Conservation (phyloP, 2,888 invertebrate genomes). For the Drosophila borealis region DNA sequence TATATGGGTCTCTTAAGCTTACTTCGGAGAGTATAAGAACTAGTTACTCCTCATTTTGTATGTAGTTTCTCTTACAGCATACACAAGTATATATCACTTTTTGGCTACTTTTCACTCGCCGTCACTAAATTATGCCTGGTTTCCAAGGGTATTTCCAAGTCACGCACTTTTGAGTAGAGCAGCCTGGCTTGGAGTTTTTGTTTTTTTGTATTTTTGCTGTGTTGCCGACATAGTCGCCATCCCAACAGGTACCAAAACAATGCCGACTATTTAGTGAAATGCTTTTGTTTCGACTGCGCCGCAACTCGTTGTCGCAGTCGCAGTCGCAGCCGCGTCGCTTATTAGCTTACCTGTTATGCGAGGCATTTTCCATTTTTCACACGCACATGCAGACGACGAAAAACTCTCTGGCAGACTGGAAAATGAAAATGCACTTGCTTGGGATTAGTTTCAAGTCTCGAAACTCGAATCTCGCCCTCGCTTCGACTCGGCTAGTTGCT, state of each 20-base stretch:
- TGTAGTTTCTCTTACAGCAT: too few relatives aligned
- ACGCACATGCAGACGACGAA: conserved; percentile 56
- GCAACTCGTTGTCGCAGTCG: conserved; percentile 18
- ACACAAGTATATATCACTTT: too few relatives aligned
- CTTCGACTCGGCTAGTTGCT: background rate
- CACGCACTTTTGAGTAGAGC: too few relatives aligned
- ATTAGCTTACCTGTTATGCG: conserved; percentile 76
- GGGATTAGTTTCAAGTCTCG: conserved; percentile 55
- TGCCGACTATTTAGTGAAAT: conserved; percentile 74
- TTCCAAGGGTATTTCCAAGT: too few relatives aligned
- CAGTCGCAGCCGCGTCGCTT: conserved; percentile 42
- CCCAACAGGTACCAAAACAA: conserved; percentile 64
- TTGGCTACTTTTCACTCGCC: too few relatives aligned
- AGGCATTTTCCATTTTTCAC: conserved; percentile 72
- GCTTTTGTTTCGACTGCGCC: conserved; percentile 58
- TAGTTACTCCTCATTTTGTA: too few relatives aligned
- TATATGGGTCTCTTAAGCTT: too few relatives aligned
- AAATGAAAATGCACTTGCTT: conserved; percentile 73
- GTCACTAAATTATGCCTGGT: too few relatives aligned
- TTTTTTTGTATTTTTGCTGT: conserved; percentile 9
- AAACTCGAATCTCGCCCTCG: conserved; percentile 38
- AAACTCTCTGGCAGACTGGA: conserved; percentile 51
- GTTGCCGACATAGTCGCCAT: conserved; percentile 50
- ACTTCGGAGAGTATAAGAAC: too few relatives aligned
- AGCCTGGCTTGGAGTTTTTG: conserved; percentile 7